Base-by-base conservation (phyloP, 2,888 invertebrate species). In the Zootermopsis nevadensis region DNA sequence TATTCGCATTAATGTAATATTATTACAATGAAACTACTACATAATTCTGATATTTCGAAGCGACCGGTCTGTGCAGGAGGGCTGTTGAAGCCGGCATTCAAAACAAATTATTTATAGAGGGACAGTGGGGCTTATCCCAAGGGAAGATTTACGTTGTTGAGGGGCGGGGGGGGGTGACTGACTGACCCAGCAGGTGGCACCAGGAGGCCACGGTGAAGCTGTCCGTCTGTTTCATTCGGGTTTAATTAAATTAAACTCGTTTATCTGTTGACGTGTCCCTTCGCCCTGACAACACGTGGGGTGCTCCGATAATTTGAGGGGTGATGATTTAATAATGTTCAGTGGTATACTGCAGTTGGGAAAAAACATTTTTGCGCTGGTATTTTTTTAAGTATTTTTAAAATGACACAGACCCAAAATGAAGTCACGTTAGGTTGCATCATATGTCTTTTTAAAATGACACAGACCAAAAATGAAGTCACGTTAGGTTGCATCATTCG, bases 241-340 rank as follows among this genome's bases (percentile, higher is more conserved):
- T 74, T 38, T 74, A 74, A 74, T 74, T 74, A 74, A 74, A 74
- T 74, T 38, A 74, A 74, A 74, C 42, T 38, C 74, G 42, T 74
- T 74, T 74, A 74, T 74, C 74, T 38, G 74, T 33, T 38, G 74
- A 74, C 74, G 31, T 74, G 24, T 4, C 33, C 22, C 6, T n/a
- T 19, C n/a, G 38, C 15, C n/a, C 38, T 7, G 33, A 19, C 31
- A 33, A 22, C 74, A 1, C 42, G 74, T 10, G 33, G 42, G 38
- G 74, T 10, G 74, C n/a, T 60, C n/a, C 7, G 6, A 60, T 60
- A 60, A 60, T 60, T 60, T 60, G 3, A 60, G 27, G 27, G 27
- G n/a, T 12, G 27, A 60, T 60, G n/a, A 60, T 60, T 60, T 2
- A 60, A 60, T 60, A 60, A 60, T 2, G 27, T n/a, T 60, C 60